Percentiles rank a stretch among this genome's conserved stretches.
These are phyloP conservation scores for Polydrusus cervinus DNA, from an alignment of 2,888 invertebrate species.

Conservation along the genomic window DNA sequence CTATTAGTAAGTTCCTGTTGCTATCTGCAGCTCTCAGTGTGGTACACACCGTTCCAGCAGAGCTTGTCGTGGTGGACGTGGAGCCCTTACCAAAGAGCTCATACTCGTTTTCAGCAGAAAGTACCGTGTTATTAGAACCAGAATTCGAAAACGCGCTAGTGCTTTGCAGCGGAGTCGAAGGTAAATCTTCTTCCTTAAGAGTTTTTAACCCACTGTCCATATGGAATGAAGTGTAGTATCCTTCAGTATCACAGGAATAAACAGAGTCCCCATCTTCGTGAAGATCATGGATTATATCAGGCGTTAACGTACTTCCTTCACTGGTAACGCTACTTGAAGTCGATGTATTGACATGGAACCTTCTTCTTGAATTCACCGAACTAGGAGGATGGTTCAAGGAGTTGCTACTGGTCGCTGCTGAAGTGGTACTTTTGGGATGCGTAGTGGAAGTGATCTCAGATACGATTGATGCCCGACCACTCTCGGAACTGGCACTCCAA, in stretches of 20 bases:
- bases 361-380: slow-evolving; percentile 80
- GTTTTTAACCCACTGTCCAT: slow-evolving; percentile 95
- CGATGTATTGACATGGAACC: slow-evolving; percentile 79
- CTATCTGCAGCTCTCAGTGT: slow-evolving; percentile 83
- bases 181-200: slow-evolving; percentile 84
- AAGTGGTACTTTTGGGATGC: slow-evolving; percentile 80
- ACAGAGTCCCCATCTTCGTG: slow-evolving; percentile 91
- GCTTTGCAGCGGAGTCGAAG: slow-evolving; percentile 82
- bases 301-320: slow-evolving; percentile 85
- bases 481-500: slow-evolving; percentile 95
- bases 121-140: slow-evolving; percentile 78
- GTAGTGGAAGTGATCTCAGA: slow-evolving; percentile 87
- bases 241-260: slow-evolving; percentile 97
- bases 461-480: slow-evolving; percentile 88
- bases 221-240: slow-evolving; percentile 98
- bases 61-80: slow-evolving; percentile 92
- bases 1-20: slow-evolving; percentile 76
- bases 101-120: slow-evolving; percentile 89
- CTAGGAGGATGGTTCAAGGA: slow-evolving; percentile 79
- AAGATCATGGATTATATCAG: slow-evolving; percentile 86
- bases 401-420: slow-evolving; percentile 80
- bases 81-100: slow-evolving; percentile 94
- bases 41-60: slow-evolving; percentile 92
- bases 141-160: slow-evolving; percentile 82
- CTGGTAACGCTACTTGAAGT: slow-evolving; percentile 89